These are phyloP conservation scores for Uropsilus gracilis DNA, from an alignment of 2,113 vertebrate species.

Conservation along the genomic window DNA sequence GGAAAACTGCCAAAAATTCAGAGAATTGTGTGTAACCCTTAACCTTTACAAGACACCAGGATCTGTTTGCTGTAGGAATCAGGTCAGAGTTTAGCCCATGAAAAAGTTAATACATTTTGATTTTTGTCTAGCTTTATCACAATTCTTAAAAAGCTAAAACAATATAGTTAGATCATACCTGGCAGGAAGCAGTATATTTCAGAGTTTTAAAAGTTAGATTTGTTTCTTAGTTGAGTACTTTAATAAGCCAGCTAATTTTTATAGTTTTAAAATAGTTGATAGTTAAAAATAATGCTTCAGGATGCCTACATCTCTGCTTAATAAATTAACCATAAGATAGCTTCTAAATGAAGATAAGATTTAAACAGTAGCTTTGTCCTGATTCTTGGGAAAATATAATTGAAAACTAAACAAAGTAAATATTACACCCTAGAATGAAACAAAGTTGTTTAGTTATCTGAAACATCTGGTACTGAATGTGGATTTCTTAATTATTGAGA, in stretches of 20 bases:
- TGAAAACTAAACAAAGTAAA: constrained; percentile 51
- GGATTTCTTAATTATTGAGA: constrained; percentile 75
- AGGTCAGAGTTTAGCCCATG: neutral
- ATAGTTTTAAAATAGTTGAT: constrained; percentile 46
- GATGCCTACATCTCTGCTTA: constrained; percentile 53
- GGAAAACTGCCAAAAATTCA: neutral
- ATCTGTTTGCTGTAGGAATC: neutral
- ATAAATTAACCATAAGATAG: constrained; percentile 62
- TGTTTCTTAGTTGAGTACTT: constrained; percentile 29
- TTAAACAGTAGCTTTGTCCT: constrained; percentile 53
- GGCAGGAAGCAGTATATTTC: constrained; percentile 38
- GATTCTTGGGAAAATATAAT: constrained; percentile 47
- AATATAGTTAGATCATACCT: neutral
- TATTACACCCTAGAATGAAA: constrained; percentile 28
- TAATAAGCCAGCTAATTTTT: constrained; percentile 56
- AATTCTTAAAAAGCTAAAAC: constrained; percentile 12
- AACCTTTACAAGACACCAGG: neutral
- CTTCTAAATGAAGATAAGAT: constrained; percentile 52
- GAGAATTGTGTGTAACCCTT: neutral
- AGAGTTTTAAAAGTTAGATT: constrained; percentile 38
- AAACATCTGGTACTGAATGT: constrained; percentile 66
- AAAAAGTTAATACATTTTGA: no score
- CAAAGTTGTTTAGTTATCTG: constrained; percentile 68
- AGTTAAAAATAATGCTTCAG: constrained; percentile 49
- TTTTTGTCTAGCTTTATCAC: no score